Conservation (phyloP, 53 echinoderm and acorn worm genomes). For the Hippasteria phrygiana region DNA sequence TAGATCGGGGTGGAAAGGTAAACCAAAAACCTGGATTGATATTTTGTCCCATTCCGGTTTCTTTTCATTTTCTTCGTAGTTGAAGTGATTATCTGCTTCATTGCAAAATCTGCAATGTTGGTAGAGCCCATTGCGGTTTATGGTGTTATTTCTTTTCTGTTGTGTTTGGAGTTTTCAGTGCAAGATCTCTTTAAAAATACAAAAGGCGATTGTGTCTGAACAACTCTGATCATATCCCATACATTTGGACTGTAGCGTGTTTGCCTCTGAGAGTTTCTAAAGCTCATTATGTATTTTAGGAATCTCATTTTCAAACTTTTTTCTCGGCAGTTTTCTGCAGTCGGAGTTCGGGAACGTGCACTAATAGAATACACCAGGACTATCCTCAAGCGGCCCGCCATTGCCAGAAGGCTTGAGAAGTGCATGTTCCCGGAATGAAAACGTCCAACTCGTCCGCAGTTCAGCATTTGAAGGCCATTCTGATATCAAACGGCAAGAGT, state of each 20-base stretch:
- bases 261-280: neutral
- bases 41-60: neutral
- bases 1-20: constrained; percentile 93
- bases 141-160: no score
- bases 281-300: neutral
- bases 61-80: neutral
- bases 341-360: constrained; percentile 87
- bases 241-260: no score
- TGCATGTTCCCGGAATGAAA: constrained; percentile 70
- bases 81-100: neutral
- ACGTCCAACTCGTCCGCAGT: no score
- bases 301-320: neutral
- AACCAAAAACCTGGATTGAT: neutral
- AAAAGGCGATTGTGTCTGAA: no score
- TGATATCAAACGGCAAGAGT: neutral
- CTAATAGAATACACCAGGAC: constrained; percentile 79
- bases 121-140: no score
- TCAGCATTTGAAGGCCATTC: neutral
- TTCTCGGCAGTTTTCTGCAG: constrained; percentile 77
- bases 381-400: constrained; percentile 80
- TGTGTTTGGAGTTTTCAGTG: no score
- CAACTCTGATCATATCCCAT: no score
- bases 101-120: neutral
- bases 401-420: constrained; percentile 85
- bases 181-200: no score